A percentile compares a stretch with the other conserved stretches of the same genome.
phyloP scores from a whole-genome alignment of 2,113 vertebrate species.

The Pseudonaja textilis region DNA sequence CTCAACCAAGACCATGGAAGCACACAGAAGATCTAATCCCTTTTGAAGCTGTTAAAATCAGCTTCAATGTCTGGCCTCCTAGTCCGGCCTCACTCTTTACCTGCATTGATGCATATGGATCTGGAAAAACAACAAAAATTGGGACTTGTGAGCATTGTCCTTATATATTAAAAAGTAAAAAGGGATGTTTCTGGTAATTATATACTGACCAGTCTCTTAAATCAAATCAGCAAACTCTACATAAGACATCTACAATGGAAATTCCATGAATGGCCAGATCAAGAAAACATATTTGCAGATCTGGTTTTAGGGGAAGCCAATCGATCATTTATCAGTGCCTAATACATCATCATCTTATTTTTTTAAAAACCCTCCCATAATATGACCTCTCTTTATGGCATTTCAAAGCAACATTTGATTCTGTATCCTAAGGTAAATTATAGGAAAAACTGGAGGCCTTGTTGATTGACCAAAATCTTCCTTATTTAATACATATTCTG shows the following conservation, averaged over 20 bases:
- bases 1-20: not conserved
- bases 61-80: not conserved
- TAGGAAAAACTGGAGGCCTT: not conserved
- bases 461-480: not conserved
- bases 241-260: not conserved
- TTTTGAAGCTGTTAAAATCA: not conserved
- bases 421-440: not conserved
- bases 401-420: not conserved
- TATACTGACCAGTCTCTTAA: not conserved
- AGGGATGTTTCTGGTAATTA: not conserved
- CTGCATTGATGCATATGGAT: not conserved
- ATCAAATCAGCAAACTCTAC: not conserved
- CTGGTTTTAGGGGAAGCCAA: not conserved
- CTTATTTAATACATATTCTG: not conserved
- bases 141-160: not conserved
- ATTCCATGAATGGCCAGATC: not conserved
- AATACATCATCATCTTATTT: not conserved
- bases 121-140: not conserved
- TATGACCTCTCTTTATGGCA: not conserved
- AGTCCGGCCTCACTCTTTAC: not conserved
- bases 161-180: not conserved
- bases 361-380: not conserved
- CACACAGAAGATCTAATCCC: not conserved
- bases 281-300: not conserved
- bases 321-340: not conserved